Evolutionary conservation across 2,888 invertebrate genomes (phyloP).

Genomic region (Electrophaes corylata): DNA sequence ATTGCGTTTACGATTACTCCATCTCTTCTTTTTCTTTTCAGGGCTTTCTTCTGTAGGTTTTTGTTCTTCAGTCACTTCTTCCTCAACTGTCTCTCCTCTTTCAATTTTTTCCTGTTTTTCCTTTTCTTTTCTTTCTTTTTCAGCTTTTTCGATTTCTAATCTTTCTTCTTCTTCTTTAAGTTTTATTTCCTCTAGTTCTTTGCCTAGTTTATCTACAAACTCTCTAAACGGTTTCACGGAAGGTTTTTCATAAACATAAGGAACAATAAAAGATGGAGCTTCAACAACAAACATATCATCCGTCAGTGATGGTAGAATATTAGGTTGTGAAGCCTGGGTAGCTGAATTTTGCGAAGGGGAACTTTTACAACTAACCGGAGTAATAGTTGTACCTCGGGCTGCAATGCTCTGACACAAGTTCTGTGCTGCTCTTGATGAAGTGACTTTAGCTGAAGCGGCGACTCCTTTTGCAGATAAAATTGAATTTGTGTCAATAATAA

Average conservation of each 20-base stretch:
- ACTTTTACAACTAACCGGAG: constrained; percentile 71
- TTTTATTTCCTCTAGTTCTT: constrained; percentile 83
- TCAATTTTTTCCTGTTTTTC: constrained; percentile 70
- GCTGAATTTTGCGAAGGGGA: constrained; percentile 40
- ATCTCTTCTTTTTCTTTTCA: constrained; percentile 55
- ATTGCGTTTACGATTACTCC: constrained; percentile 52
- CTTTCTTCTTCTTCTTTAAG: constrained; percentile 69
- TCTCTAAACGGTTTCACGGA: constrained; percentile 91
- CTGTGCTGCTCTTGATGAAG: constrained; percentile 61
- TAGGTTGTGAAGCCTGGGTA: constrained; percentile 59
- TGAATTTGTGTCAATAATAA: constrained; percentile 94
- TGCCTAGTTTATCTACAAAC: constrained; percentile 87
- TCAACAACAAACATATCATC: constrained; percentile 97
- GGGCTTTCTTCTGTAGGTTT: constrained; percentile 59
- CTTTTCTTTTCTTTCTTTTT: constrained; percentile 72
- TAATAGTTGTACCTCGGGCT: constrained; percentile 82
- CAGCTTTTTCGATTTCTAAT: constrained; percentile 60
- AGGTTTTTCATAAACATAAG: constrained; percentile 96
- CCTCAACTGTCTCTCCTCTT: constrained; percentile 51
- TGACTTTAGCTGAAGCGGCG: constrained; percentile 40
- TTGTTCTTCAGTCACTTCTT: constrained; percentile 49
- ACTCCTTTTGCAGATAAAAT: constrained; percentile 71
- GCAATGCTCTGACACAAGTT: constrained; percentile 79
- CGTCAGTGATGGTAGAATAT: constrained; percentile 91
- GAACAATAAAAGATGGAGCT: constrained; percentile 96